phyloP scores from a whole-genome alignment of 2,113 vertebrate genomes.

The Pardalotus punctatus region DNA sequence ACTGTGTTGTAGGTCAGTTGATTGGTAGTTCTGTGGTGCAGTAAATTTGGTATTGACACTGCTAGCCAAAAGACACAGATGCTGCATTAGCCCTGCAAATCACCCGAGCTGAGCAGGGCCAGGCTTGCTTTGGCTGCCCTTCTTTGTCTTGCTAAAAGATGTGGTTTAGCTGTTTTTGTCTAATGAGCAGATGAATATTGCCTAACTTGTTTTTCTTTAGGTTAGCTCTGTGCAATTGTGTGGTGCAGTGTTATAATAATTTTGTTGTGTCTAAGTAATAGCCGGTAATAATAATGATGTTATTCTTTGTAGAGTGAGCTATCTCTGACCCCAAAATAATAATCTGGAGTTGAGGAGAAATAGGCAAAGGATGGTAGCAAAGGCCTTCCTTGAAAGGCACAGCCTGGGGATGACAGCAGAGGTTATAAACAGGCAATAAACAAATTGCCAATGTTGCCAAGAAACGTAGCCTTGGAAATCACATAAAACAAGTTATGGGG shows the following conservation, averaged over 20 bases:
- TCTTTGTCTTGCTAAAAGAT: neutral
- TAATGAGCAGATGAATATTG: neutral
- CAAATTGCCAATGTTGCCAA: neutral
- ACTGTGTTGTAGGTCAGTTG: neutral
- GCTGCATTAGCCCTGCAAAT: neutral
- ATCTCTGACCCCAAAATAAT: neutral
- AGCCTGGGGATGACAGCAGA: neutral
- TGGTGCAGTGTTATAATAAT: neutral
- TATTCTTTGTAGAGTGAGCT: neutral
- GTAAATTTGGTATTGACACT: neutral
- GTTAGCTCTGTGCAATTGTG: neutral
- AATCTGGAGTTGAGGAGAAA: neutral
- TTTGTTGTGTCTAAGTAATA: neutral
- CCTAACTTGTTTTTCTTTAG: neutral
- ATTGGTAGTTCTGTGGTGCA: neutral
- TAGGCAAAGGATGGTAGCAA: neutral
- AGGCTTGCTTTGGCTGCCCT: neutral
- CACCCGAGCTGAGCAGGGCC: fast-evolving
- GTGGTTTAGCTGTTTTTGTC: neutral
- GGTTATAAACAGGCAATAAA: neutral
- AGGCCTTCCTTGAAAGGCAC: neutral
- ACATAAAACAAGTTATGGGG: neutral
- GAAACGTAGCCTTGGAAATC: neutral
- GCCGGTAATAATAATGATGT: neutral
- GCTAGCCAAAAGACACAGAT: neutral